phyloP scores from a whole-genome alignment of 1,140 invertebrate genomes.

The Microplitis mediator region DNA sequence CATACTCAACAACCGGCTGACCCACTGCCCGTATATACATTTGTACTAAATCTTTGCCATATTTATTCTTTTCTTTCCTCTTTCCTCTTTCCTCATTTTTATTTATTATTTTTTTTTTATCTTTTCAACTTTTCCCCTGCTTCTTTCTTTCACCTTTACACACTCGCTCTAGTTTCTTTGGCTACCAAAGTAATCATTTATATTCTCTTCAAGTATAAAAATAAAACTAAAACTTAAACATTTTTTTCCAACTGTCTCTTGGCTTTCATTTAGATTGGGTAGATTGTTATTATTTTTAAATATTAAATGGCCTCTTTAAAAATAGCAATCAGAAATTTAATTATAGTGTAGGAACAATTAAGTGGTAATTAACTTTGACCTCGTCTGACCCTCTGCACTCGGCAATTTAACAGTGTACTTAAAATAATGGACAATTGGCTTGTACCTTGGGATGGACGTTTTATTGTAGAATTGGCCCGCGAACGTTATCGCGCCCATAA shows the following conservation, averaged over 20 bases:
- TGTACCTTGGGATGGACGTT: background rate
- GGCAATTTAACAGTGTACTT: background rate
- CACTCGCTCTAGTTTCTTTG: constrained; percentile 18
- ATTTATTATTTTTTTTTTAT: background rate
- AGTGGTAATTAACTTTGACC: background rate
- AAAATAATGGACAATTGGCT: constrained; percentile 24
- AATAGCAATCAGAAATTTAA: too few relatives aligned
- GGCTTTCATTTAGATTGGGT: too few relatives aligned
- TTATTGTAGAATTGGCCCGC: background rate
- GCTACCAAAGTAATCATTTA: background rate
- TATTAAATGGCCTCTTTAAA: too few relatives aligned
- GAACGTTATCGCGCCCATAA: constrained; percentile 55
- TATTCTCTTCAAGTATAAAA: too few relatives aligned
- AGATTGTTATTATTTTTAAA: too few relatives aligned
- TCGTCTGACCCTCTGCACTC: background rate
- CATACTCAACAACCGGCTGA: constrained; percentile 28
- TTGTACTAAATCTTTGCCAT: constrained; percentile 32
- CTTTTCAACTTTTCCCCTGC: background rate
- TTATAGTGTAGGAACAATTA: background rate
- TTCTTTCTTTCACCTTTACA: background rate
- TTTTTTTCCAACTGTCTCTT: too few relatives aligned
- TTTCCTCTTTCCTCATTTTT: background rate
- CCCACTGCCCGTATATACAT: constrained; percentile 32
- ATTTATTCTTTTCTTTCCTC: constrained; percentile 10
- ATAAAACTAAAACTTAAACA: too few relatives aligned